A percentile compares a stretch with the other conserved stretches of the same genome.
Evolutionary conservation across 2,113 vertebrate genomes (phyloP).

Genomic region (Pluvianellus socialis): DNA sequence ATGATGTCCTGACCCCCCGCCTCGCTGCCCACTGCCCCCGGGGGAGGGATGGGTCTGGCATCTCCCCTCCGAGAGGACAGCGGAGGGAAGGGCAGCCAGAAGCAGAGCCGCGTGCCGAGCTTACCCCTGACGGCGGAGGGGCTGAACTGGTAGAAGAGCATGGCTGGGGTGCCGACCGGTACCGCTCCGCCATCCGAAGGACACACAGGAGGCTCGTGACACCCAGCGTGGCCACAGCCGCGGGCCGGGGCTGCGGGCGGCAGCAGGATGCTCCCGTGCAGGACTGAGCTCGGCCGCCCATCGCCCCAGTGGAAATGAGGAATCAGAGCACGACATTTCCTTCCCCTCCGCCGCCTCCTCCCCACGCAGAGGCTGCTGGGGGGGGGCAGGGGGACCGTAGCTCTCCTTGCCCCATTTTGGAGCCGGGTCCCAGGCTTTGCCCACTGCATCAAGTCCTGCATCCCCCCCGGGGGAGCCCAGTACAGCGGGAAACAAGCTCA

Average conservation of each 20-base stretch:
- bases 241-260: neutral
- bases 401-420: neutral
- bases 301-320: neutral
- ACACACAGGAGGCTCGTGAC: rapidly evolving
- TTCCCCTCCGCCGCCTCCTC: neutral
- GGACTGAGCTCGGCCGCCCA: neutral
- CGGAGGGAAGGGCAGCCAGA: neutral
- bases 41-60: rapidly evolving
- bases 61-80: neutral
- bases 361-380: rapidly evolving
- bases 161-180: rapidly evolving
- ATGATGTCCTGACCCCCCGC: rapidly evolving
- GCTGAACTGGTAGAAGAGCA: neutral
- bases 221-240: rapidly evolving
- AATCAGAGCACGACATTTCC: constrained; percentile 36
- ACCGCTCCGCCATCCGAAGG: neutral
- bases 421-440: neutral
- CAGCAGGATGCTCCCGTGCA: neutral
- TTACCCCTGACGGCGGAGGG: neutral
- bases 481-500: neutral
- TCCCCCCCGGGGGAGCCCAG: rapidly evolving
- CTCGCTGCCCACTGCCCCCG: neutral
- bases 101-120: rapidly evolving
- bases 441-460: neutral
- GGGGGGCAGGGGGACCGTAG: rapidly evolving